Percentiles rank a stretch among this genome's conserved stretches.
Evolutionary conservation across 2,888 invertebrate species (phyloP).

Genomic region (Epirrhoe tristata): DNA sequence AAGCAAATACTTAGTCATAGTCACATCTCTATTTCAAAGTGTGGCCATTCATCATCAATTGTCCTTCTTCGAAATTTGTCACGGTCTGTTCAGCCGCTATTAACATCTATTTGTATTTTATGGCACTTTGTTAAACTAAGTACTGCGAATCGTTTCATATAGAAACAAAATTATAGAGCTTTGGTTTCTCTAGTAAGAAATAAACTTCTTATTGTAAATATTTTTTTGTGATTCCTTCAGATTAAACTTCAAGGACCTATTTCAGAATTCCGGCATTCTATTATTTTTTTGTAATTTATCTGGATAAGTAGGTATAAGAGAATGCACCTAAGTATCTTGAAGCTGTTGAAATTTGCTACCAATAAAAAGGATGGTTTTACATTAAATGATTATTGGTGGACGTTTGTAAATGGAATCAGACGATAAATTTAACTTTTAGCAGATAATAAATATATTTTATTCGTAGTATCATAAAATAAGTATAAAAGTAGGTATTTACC

Average conservation of each 20-base stretch:
- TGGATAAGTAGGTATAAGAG: not conserved
- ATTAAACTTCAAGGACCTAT: too few relatives aligned
- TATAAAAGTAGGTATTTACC: too few relatives aligned
- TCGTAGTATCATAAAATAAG: too few relatives aligned
- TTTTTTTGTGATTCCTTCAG: too few relatives aligned
- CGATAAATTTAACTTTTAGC: not conserved
- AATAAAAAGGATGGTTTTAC: constrained; percentile 9
- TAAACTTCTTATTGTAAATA: too few relatives aligned
- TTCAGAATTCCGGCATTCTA: too few relatives aligned
- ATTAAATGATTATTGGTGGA: not conserved
- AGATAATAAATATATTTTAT: too few relatives aligned
- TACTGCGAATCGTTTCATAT: not conserved
- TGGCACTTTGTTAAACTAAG: constrained; percentile 26
- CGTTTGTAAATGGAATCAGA: constrained; percentile 4
- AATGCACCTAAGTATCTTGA: not conserved
- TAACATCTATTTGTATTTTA: constrained; percentile 50
- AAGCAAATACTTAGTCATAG: constrained; percentile 28
- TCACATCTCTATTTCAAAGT: constrained; percentile 69
- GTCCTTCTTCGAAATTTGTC: constrained; percentile 69
- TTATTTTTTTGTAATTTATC: not conserved
- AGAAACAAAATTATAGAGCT: not conserved
- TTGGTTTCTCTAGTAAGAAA: not conserved
- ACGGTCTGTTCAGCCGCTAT: constrained; percentile 56
- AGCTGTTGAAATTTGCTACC: constrained; percentile 2
- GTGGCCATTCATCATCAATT: constrained; percentile 70